Evolutionary conservation across 2,113 vertebrate species (phyloP).

Genomic region (Empidonax alnorum): DNA sequence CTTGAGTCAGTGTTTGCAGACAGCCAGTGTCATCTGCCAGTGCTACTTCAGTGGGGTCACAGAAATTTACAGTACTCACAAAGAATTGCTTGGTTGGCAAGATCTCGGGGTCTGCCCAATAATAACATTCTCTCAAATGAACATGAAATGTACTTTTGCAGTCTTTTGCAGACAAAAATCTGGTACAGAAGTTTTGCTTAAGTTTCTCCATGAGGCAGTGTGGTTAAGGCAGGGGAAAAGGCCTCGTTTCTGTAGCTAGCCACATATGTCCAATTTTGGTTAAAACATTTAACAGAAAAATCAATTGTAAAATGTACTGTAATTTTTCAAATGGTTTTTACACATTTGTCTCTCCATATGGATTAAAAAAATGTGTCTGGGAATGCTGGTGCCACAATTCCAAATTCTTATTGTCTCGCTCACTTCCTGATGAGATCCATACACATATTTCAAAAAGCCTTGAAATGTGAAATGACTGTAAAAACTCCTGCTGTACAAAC

Average conservation of each 20-base stretch:
- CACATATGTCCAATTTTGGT: background rate
- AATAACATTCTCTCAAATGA: background rate
- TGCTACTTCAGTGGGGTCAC: background rate
- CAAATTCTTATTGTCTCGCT: constrained; percentile 20
- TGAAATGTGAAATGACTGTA: background rate
- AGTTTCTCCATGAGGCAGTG: background rate
- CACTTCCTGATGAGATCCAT: constrained; percentile 39
- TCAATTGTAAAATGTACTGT: constrained; percentile 1
- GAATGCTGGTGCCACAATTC: constrained; percentile 15
- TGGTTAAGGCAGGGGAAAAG: background rate
- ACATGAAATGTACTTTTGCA: background rate
- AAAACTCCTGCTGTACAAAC: background rate
- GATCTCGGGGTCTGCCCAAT: background rate
- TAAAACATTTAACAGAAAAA: constrained; percentile 35
- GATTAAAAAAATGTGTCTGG: constrained; percentile 38
- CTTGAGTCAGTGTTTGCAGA: background rate
- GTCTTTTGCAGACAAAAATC: background rate
- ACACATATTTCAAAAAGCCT: background rate
- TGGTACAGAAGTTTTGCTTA: background rate
- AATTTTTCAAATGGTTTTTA: background rate
- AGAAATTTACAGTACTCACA: background rate
- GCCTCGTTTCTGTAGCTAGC: background rate
- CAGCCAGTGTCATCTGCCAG: background rate
- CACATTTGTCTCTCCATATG: constrained; percentile 11
- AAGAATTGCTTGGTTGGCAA: background rate